Percentiles rank a stretch among this genome's conserved stretches.
Conservation (phyloP, 2,797 vertebrate genomes). For the Mus minutoides region DNA sequence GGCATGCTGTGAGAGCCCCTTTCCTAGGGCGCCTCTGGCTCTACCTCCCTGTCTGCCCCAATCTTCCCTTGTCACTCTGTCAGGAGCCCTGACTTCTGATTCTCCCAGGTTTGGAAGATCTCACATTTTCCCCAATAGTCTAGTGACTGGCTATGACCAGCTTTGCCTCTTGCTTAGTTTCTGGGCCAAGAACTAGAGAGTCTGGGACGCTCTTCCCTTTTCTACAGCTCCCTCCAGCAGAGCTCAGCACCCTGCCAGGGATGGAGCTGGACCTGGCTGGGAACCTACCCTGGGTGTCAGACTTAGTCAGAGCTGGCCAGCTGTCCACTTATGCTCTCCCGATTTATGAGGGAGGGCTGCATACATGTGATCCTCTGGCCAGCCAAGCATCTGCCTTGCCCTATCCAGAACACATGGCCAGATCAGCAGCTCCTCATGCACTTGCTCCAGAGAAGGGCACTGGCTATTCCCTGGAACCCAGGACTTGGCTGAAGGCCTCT, state of each 20-base stretch:
- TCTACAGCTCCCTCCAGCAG: neutral
- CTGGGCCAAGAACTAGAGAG: neutral
- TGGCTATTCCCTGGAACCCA: neutral
- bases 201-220: neutral
- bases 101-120: no score
- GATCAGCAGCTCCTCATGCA: neutral
- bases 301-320: neutral
- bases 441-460: neutral
- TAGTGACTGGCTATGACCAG: neutral
- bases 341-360: neutral
- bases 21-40: neutral
- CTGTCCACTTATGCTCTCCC: neutral
- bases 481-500: neutral
- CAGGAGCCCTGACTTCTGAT: neutral
- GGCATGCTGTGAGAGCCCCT: no score
- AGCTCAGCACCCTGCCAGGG: neutral
- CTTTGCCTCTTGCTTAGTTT: neutral
- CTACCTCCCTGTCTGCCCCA: neutral
- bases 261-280: neutral
- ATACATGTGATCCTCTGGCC: neutral
- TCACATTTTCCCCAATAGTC: neutral
- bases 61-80: neutral
- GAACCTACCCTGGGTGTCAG: neutral
- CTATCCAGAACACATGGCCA: neutral
- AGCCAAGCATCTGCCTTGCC: neutral